phyloP scores from a whole-genome alignment of 2,888 invertebrate species.

The Stenotaenia linearis region DNA sequence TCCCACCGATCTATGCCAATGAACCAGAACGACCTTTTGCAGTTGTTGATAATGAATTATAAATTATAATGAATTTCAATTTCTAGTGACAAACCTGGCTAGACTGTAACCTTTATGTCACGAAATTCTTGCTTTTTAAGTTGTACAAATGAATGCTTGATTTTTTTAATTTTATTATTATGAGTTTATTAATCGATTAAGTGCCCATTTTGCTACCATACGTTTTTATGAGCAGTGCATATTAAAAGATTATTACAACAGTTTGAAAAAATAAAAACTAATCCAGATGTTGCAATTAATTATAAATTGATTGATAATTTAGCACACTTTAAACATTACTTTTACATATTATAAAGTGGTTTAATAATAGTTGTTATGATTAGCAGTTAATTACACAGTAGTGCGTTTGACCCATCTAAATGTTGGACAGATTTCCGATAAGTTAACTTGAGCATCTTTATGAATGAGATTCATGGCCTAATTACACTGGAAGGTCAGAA shows the following conservation, averaged over 20 bases:
- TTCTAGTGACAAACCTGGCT: neutral
- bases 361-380: neutral
- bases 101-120: neutral
- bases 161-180: too few species aligned
- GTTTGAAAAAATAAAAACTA: too few species aligned
- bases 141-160: too few species aligned
- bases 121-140: too few species aligned
- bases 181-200: too few species aligned
- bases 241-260: too few species aligned
- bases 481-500: neutral
- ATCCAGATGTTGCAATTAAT: too few species aligned
- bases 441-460: neutral
- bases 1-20: neutral
- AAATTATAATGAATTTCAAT: neutral
- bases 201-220: too few species aligned
- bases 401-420: neutral
- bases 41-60: neutral
- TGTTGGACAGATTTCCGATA: neutral
- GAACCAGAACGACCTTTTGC: neutral
- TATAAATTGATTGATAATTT: too few species aligned
- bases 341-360: too few species aligned
- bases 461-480: neutral
- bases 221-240: too few species aligned
- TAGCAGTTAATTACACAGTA: neutral
- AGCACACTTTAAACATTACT: too few species aligned